Evolutionary conservation across 1,140 invertebrate species (phyloP).

Genomic region (Solenopsis fugax): DNA sequence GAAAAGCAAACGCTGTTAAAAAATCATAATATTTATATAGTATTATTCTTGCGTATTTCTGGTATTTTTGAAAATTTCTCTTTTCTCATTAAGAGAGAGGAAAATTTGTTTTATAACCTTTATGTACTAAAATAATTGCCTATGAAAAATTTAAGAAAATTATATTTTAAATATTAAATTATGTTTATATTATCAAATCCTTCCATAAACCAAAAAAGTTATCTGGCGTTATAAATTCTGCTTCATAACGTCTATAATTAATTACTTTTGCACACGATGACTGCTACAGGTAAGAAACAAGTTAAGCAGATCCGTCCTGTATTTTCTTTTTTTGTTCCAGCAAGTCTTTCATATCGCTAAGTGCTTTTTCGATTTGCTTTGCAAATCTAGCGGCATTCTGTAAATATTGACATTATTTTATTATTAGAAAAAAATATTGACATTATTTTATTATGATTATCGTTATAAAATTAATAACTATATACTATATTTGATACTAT

Average conservation of each 20-base stretch:
- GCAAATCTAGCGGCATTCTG: conserved; percentile 94
- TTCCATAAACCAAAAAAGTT: conserved; percentile 15
- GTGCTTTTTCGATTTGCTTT: conserved; percentile 90
- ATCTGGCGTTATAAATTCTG: background rate
- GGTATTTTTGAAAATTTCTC: too few species aligned
- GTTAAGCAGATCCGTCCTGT: conserved; percentile 81
- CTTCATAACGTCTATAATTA: conserved; percentile 21
- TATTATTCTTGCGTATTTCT: conserved; percentile 6
- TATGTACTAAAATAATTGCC: background rate
- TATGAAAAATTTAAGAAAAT: conserved; percentile 31
- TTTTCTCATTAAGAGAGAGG: too few species aligned
- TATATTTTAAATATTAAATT: conserved; percentile 39
- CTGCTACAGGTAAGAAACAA: conserved; percentile 39
- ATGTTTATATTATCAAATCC: conserved; percentile 48
- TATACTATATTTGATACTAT: background rate
- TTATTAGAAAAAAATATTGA: background rate
- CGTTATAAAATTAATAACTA: background rate
- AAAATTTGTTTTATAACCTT: conserved; percentile 39
- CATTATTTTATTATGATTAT: too few species aligned
- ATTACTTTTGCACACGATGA: conserved; percentile 8
- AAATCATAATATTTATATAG: conserved; percentile 37
- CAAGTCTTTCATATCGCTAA: conserved; percentile 92
- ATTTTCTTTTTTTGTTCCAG: conserved; percentile 88
- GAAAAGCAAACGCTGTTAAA: conserved; percentile 31
- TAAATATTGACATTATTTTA: conserved; percentile 80